Base-by-base conservation (phyloP, 2,888 invertebrate genomes). In the Conomelus anceps region DNA sequence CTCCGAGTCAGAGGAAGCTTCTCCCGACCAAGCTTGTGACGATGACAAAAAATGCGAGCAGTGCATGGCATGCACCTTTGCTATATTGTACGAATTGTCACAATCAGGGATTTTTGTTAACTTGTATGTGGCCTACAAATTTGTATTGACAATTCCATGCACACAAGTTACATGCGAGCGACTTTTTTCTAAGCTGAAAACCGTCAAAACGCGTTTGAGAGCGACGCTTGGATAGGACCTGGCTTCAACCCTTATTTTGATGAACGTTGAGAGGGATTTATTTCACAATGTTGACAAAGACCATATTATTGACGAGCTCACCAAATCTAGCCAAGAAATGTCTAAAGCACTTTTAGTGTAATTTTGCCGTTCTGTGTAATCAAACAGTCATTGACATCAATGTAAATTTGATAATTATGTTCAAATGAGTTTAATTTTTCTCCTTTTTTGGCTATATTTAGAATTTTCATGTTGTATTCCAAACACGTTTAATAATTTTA, bases 151-250 rank as follows among this genome's bases (percentile, higher is more conserved):
- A 23, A 88, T 90, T 87, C 89, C 89, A 88, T 90, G 89, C 88
- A 90, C 90, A 63, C 89, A 89, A 89, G 89, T 90, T 24, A 88
- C 89, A 89, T 89, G 89, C 84, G 87, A 90, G 88, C 88, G 88
- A 88, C 86, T 84, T 17, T 90, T 90, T 90, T 89, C 89, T 84
- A 89, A 90, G 89, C 89, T 90, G 87, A 90, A 90, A 89, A 88
- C 85, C 24, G 88, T 90, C 22, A 86, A 89, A 84, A 88, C 89
- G 84, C n/a, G 41, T 29, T 84, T 90, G 17, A 23, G 89, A 26
- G 41, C 84, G 41, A 22, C 88, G 22, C 23, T 88, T 22, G 17
- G 88, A 17, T 84, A 88, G 84, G 88, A 88, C 41, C 41, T n/a
- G n/a, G n/a, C n/a, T n/a, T n/a, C n/a, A n/a, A n/a, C n/a, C n/a